These are phyloP conservation scores for Brienomyrus brachyistius DNA, from an alignment of 2,113 vertebrate genomes.

Conservation along the genomic window DNA sequence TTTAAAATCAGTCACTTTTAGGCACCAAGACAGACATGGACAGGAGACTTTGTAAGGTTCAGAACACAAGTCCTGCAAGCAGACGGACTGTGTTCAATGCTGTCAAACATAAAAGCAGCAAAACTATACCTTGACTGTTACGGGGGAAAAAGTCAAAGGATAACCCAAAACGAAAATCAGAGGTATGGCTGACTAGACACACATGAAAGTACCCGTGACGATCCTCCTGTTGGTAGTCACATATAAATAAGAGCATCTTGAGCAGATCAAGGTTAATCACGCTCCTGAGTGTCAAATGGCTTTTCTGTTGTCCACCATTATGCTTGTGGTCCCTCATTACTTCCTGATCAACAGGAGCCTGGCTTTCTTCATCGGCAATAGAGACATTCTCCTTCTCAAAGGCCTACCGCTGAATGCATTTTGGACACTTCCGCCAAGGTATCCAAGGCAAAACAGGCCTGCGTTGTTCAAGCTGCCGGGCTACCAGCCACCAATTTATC, in stretches of 20 bases:
- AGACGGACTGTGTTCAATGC: not conserved
- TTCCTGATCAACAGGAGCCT: not conserved
- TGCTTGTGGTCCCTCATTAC: not conserved
- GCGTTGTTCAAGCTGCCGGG: not conserved
- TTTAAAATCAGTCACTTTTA: not conserved
- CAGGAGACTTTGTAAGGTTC: not conserved
- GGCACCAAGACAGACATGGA: not conserved
- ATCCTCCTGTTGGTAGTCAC: not conserved
- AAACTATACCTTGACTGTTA: not conserved
- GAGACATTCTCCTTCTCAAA: not conserved
- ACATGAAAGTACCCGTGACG: not conserved
- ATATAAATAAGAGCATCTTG: not conserved
- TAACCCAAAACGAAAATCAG: not conserved
- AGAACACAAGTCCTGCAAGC: not conserved
- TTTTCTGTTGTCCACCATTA: not conserved
- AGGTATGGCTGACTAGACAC: not conserved
- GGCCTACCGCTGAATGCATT: not conserved
- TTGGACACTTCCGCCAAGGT: not conserved
- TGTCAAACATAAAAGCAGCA: not conserved
- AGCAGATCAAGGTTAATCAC: not conserved
- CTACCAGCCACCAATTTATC: not conserved
- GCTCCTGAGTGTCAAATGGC: not conserved
- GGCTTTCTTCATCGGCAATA: not conserved
- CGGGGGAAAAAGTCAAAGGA: not conserved
- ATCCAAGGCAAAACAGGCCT: not conserved